Evolutionary conservation across 2,888 invertebrate species (phyloP).

Genomic region (Trichogramma dendrolimi): DNA sequence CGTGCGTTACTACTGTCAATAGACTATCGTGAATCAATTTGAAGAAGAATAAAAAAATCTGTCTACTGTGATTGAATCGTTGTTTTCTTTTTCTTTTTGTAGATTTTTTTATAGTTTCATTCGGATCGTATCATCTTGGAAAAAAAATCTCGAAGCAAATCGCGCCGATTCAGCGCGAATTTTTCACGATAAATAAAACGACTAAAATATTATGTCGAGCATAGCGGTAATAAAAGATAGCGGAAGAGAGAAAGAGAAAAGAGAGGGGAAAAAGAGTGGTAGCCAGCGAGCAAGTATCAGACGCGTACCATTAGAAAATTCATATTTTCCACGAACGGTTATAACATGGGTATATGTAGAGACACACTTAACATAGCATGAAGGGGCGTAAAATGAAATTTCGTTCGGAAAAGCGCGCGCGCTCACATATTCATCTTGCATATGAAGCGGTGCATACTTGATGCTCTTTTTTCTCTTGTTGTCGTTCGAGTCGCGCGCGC

Average conservation of each 20-base stretch:
- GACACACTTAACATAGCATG: not conserved
- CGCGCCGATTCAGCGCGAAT: too few relatives aligned
- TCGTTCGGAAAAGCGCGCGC: not conserved
- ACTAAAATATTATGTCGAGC: not conserved
- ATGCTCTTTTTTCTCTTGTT: not conserved
- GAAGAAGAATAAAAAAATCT: too few relatives aligned
- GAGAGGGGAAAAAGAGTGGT: not conserved
- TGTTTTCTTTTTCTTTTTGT: too few relatives aligned
- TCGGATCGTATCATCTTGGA: too few relatives aligned
- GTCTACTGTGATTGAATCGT: too few relatives aligned
- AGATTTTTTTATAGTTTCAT: too few relatives aligned
- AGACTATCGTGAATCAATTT: too few relatives aligned
- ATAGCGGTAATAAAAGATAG: conserved; percentile 15
- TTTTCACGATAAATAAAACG: too few relatives aligned
- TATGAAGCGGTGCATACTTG: not conserved
- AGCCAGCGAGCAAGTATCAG: not conserved
- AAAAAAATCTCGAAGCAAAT: too few relatives aligned
- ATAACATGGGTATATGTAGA: too few relatives aligned
- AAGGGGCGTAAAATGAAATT: conserved; percentile 18
- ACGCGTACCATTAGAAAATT: conserved; percentile 11
- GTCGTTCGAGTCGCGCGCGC: not conserved
- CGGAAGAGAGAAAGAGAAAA: not conserved
- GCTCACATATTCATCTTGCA: not conserved
- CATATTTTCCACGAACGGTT: conserved; percentile 8
- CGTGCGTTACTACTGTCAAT: too few relatives aligned